Conservation (phyloP, 2,797 vertebrate species). For the Chaetophractus vellerosus region DNA sequence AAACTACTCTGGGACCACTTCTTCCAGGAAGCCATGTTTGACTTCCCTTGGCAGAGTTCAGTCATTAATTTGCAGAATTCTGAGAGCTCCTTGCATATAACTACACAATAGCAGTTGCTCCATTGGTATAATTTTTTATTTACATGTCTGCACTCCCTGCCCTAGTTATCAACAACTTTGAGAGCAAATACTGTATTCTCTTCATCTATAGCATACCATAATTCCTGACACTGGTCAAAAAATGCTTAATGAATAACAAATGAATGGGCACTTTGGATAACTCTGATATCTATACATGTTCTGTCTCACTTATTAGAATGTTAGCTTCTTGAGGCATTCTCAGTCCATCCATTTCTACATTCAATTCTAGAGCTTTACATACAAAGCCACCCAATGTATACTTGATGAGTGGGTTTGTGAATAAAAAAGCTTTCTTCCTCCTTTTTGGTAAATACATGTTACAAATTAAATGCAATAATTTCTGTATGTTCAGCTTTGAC, state of each 20-base stretch:
- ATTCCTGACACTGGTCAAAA: conserved; percentile 1
- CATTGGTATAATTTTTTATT: neutral
- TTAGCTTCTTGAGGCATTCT: neutral
- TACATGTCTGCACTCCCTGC: neutral
- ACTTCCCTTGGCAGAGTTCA: neutral
- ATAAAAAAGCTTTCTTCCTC: conserved; percentile 12
- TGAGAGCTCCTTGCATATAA: neutral
- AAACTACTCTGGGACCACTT: neutral
- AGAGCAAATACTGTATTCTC: neutral
- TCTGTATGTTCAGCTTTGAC: conserved; percentile 53
- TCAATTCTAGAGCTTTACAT: neutral
- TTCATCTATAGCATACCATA: neutral
- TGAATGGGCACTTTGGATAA: neutral
- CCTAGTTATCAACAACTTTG: neutral
- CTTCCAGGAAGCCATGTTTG: neutral
- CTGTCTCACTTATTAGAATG: neutral
- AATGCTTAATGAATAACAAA: neutral
- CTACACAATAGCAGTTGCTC: neutral
- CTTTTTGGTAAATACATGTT: neutral
- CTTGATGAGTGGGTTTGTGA: neutral
- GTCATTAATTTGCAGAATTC: neutral
- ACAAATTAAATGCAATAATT: conserved; percentile 1
- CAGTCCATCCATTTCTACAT: neutral
- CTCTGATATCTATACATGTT: neutral
- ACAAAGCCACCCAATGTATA: neutral